These are phyloP conservation scores for Pluvianellus socialis DNA, from an alignment of 2,113 vertebrate species.

Conservation along the genomic window DNA sequence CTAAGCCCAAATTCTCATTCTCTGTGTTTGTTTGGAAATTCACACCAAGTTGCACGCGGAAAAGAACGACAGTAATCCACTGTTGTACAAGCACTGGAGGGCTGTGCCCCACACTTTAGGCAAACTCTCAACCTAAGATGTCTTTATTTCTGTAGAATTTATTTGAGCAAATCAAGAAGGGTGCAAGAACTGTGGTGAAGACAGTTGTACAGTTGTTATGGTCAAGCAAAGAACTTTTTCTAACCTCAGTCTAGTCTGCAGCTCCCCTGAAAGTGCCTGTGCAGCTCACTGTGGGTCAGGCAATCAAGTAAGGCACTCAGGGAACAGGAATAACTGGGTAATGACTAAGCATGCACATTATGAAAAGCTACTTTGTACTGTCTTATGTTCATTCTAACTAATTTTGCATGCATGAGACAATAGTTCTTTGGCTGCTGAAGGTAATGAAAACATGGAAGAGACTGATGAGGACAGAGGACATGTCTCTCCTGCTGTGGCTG, in stretches of 20 bases:
- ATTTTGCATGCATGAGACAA: neutral
- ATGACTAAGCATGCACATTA: neutral
- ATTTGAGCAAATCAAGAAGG: neutral
- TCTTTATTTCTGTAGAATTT: neutral
- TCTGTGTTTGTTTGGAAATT: neutral
- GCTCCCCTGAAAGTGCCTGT: neutral
- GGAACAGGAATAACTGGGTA: neutral
- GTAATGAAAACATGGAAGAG: neutral
- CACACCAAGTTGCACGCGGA: neutral
- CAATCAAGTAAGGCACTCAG: neutral
- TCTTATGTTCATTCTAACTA: neutral
- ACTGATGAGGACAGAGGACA: neutral
- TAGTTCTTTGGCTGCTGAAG: neutral
- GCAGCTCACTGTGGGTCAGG: neutral
- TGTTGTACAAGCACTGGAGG: neutral
- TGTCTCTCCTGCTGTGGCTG: neutral
- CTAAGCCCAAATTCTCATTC: neutral
- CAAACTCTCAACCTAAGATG: neutral
- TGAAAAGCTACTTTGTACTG: neutral
- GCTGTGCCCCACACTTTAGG: neutral
- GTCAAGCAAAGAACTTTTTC: neutral
- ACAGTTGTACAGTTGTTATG: neutral
- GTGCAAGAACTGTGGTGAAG: neutral
- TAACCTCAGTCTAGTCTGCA: neutral
- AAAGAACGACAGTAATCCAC: neutral